phyloP scores from a whole-genome alignment of 2,888 invertebrate species.

The Cremastinae sp. region DNA sequence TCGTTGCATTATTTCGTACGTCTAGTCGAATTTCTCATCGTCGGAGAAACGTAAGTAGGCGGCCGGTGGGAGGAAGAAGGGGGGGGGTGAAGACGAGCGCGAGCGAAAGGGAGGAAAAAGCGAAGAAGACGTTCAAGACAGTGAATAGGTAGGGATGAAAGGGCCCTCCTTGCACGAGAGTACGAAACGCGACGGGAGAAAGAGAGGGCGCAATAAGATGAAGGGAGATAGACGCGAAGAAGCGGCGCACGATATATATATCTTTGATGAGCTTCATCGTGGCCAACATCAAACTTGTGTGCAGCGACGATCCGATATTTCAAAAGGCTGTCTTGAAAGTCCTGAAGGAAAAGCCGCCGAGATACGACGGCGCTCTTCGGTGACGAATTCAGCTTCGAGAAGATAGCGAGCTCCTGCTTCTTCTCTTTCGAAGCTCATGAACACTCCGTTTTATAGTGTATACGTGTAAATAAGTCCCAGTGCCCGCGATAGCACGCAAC shows the following conservation, averaged over 20 bases:
- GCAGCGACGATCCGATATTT: slow-evolving; percentile 63
- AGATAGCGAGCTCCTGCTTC: slow-evolving; percentile 20
- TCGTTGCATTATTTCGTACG: slow-evolving; percentile 57
- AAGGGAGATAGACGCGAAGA: neutral
- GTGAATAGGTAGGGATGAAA: neutral
- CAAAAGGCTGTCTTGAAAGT: slow-evolving; percentile 65
- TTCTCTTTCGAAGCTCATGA: slow-evolving; percentile 13
- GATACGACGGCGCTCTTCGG: slow-evolving; percentile 46
- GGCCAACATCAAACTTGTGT: neutral
- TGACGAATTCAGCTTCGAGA: slow-evolving; percentile 49
- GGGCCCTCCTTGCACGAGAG: neutral
- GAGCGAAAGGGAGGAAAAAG: neutral
- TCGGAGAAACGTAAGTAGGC: slow-evolving; percentile 24
- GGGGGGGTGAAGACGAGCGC: slow-evolving; percentile 16
- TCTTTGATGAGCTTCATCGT: too few species aligned
- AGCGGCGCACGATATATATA: neutral
- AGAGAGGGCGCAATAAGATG: too few species aligned
- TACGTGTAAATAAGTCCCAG: slow-evolving; percentile 27
- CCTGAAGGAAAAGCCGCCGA: slow-evolving; percentile 48
- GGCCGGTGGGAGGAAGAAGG: slow-evolving; percentile 7
- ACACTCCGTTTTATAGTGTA: slow-evolving; percentile 16
- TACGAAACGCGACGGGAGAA: too few species aligned
- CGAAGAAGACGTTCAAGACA: neutral
- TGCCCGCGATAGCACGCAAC: slow-evolving; percentile 57
- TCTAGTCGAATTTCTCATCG: slow-evolving; percentile 55